A percentile compares a stretch with the other conserved stretches of the same genome.
phyloP scores from a whole-genome alignment of 2,113 vertebrate species.

The Takifugu flavidus region DNA sequence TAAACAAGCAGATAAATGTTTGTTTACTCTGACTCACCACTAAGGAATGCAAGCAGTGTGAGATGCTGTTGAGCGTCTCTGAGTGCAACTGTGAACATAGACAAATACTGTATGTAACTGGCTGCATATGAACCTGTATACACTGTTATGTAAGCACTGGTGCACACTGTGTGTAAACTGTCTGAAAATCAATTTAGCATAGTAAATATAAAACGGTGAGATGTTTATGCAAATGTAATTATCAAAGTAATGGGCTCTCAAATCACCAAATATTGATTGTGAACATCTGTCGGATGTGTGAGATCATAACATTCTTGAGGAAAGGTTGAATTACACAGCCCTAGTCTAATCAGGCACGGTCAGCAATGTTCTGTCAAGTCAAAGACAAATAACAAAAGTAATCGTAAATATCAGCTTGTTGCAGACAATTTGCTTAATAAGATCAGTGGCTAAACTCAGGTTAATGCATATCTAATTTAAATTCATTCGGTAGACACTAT shows the following conservation, averaged over 20 bases:
- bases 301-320: slow-evolving; percentile 58
- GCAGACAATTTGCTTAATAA: slow-evolving; percentile 14
- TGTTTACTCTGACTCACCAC: slow-evolving; percentile 53
- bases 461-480: slow-evolving; percentile 77
- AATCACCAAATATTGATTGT: slow-evolving; percentile 63
- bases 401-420: slow-evolving; percentile 19
- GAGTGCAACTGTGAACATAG: slow-evolving; percentile 21
- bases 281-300: slow-evolving; percentile 69
- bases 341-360: slow-evolving; percentile 41
- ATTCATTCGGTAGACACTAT: slow-evolving; percentile 70
- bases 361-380: slow-evolving; percentile 30
- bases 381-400: slow-evolving; percentile 26
- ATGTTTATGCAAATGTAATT: slow-evolving; percentile 75
- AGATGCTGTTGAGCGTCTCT: slow-evolving; percentile 29
- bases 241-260: slow-evolving; percentile 61
- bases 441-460: slow-evolving; percentile 60
- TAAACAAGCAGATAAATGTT: slow-evolving; percentile 40
- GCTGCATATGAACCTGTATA: slow-evolving; percentile 30
- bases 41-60: slow-evolving; percentile 60
- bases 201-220: slow-evolving; percentile 58
- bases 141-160: slow-evolving; percentile 53
- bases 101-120: slow-evolving; percentile 10
- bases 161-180: slow-evolving; percentile 60
- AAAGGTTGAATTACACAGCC: slow-evolving; percentile 51
- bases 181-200: slow-evolving; percentile 48